phyloP scores from a whole-genome alignment of 2,797 vertebrate genomes.

The Bothrops alternatus region DNA sequence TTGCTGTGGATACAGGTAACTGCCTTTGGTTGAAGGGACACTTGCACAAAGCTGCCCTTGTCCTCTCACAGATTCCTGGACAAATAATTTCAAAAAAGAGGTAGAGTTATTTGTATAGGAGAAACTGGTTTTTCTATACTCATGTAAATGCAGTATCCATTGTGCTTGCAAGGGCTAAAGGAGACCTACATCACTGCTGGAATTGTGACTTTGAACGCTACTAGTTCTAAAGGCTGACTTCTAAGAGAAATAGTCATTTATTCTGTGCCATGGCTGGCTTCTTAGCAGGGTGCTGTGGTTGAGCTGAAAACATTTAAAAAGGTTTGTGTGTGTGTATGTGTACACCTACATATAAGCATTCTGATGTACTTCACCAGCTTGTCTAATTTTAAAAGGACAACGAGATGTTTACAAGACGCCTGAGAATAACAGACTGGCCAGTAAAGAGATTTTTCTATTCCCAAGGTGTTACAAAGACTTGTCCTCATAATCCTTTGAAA shows the following conservation, averaged over 20 bases:
- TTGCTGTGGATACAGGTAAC: constrained; percentile 70
- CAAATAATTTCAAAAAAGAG: constrained; percentile 53
- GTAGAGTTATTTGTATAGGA: constrained; percentile 32
- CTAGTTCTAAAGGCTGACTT: constrained; percentile 48
- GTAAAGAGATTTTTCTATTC: background rate
- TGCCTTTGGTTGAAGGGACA: constrained; percentile 36
- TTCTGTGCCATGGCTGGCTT: constrained; percentile 36
- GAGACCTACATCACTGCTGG: constrained; percentile 47
- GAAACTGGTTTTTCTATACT: constrained; percentile 56
- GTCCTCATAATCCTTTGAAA: background rate
- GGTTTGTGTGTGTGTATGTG: background rate
- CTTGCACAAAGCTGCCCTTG: constrained; percentile 49
- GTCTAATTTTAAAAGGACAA: background rate
- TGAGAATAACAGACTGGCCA: background rate
- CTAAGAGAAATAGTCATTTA: constrained; percentile 43
- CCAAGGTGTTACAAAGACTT: background rate
- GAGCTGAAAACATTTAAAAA: constrained; percentile 51
- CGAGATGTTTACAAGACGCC: background rate
- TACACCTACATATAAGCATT: background rate
- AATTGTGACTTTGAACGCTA: constrained; percentile 48
- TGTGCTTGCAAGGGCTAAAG: constrained; percentile 36
- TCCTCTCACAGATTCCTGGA: constrained; percentile 37
- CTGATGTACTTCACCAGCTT: background rate
- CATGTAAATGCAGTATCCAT: constrained; percentile 54
- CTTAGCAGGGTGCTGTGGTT: constrained; percentile 44